Base-by-base conservation (phyloP, 2,113 vertebrate species). In the Apaloderma vittatum region DNA sequence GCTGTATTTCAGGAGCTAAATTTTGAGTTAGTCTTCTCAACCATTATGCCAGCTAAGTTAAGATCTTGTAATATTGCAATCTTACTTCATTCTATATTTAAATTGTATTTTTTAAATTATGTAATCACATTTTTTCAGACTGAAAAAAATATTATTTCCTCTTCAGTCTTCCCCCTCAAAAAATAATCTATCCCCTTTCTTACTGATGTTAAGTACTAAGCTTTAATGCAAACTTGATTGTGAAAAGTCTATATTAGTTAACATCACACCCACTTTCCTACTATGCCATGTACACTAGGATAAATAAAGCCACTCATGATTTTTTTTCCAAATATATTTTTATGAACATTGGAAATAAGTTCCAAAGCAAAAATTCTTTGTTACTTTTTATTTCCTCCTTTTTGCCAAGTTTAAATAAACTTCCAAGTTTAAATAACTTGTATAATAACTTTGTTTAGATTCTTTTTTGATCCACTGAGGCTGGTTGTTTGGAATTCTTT, bases 81-180 rank as follows among this genome's bases (percentile, higher is more conserved):
- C 18, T 75, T 70, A 63, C 6, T 88, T 19, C 49, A 11, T 54
- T 88, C 9, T 88, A 5, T 18, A 67, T 75, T 78, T 51, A 65
- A 79, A 55, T 59, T 74, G 22, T 43, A 7, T 6, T 3, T 0
- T 27, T 86, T 59, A 63, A 75, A 52, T 55, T 55, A 20, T 21
- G 0, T 14, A 49, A 51, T n/a, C 1, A 15, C 27, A 1, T 0
- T n/a, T 71, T 59, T 55, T 18, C 2, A 23, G 16, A 14, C 23
- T 32, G 22, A 68, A 68, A 40, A 40, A 37, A 91, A 30, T 72
- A 30, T 37, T 34, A n/a, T 22, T 58, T 71, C 27, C 0, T 51
- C 59, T 59, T 46, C 36, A 58, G 5, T 34, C 3, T 54, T 37
- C 14, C 2, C 26, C n/a, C 6, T 9, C 4, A 8, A 40, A 40